phyloP scores from a whole-genome alignment of 2,888 invertebrate genomes.

The Agonum fuliginosum region DNA sequence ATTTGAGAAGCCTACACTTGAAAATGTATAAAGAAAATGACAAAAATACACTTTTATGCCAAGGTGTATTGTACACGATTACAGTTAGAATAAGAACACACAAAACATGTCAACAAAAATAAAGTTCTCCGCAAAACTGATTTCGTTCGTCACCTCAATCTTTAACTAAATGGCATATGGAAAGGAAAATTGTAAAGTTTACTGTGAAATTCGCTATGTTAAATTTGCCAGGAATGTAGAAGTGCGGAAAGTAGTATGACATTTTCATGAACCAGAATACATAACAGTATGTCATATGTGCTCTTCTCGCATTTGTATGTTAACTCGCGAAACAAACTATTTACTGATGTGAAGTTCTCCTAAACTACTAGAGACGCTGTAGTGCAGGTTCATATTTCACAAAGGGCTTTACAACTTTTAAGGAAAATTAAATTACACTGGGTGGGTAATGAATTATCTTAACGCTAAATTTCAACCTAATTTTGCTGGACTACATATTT shows the following conservation, averaged over 20 bases:
- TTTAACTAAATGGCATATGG: no score
- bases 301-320: constrained; percentile 27
- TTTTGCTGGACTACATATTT: constrained; percentile 25
- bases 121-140: no score
- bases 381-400: constrained; percentile 30
- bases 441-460: constrained; percentile 29
- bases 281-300: background rate
- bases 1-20: background rate
- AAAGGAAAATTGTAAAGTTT: no score
- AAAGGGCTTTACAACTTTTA: constrained; percentile 28
- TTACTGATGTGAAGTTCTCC: constrained; percentile 36
- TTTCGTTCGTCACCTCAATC: no score
- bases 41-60: background rate
- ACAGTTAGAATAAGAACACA: no score
- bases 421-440: constrained; percentile 35
- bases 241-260: constrained; percentile 16
- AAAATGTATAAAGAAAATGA: background rate
- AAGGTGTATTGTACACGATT: background rate
- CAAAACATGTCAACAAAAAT: no score
- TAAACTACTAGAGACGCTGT: constrained; percentile 2
- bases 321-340: constrained; percentile 31
- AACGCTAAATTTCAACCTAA: constrained; percentile 13
- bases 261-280: constrained; percentile 16
- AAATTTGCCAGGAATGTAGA: background rate
- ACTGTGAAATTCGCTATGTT: background rate